phyloP scores from a whole-genome alignment of 2,797 vertebrate species.

The Bryconaethiops microstoma region DNA sequence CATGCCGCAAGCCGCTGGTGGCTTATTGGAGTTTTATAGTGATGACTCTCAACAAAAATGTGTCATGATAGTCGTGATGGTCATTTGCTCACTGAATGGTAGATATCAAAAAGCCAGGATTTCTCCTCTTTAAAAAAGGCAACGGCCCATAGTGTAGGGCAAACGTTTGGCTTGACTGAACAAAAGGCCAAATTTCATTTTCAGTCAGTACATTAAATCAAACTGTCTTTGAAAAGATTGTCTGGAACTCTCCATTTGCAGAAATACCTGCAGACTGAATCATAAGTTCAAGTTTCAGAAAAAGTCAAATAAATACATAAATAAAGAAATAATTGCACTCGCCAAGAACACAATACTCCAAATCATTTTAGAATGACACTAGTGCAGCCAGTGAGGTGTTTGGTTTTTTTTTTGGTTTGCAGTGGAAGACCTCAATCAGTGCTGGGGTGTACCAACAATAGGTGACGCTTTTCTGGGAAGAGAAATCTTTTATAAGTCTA shows the following conservation, averaged over 20 bases:
- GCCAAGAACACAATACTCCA: too few species aligned
- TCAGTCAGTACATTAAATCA: too few species aligned
- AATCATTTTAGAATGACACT: too few species aligned
- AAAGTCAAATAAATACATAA: too few species aligned
- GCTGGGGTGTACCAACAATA: not conserved
- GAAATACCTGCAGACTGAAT: too few species aligned
- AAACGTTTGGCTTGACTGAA: not conserved
- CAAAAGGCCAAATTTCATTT: not conserved
- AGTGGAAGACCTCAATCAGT: not conserved
- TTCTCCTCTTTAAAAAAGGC: not conserved
- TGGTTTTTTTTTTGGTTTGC: too few species aligned
- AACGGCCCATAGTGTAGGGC: not conserved
- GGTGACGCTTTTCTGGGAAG: constrained; percentile 22
- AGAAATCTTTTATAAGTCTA: not conserved
- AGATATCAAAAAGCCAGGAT: too few species aligned
- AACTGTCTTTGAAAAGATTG: too few species aligned
- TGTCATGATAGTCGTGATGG: not conserved
- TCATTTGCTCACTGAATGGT: not conserved
- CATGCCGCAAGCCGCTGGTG: not conserved
- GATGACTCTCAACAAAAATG: not conserved
- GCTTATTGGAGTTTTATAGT: not conserved
- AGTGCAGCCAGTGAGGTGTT: too few species aligned
- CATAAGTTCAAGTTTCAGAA: too few species aligned
- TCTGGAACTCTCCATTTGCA: too few species aligned
- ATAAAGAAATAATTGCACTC: too few species aligned